Percentiles rank a stretch among this genome's conserved stretches.
phyloP scores from a whole-genome alignment of 1,140 invertebrate species.

The Sycophila sp. region DNA sequence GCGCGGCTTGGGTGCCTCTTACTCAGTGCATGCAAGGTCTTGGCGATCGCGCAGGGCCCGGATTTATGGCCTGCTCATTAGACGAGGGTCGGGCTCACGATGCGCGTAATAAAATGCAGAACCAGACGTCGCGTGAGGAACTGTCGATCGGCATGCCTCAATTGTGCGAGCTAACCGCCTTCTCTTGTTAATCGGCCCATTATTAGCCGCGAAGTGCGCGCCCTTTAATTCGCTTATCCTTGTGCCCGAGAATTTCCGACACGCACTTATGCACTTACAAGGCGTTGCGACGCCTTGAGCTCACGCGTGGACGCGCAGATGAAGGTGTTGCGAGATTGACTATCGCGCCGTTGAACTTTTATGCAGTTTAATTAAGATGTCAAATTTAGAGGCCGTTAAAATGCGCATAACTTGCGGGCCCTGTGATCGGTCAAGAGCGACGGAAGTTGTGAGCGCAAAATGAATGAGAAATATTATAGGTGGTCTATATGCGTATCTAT shows the following conservation, averaged over 20 bases:
- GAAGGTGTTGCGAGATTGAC: background rate
- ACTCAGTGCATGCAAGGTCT: background rate
- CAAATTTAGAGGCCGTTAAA: constrained; percentile 3
- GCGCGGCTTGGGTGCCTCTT: background rate
- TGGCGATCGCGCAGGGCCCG: too few relatives aligned
- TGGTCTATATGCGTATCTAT: too few relatives aligned
- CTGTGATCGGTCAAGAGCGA: too few relatives aligned
- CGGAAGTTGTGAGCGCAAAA: background rate
- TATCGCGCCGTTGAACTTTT: constrained; percentile 16
- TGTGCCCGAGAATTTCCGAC: constrained; percentile 11
- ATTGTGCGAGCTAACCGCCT: constrained; percentile 1
- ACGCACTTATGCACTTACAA: background rate
- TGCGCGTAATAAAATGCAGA: too few relatives aligned
- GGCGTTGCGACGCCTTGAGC: background rate
- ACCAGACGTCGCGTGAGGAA: too few relatives aligned
- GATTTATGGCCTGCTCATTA: constrained; percentile 49
- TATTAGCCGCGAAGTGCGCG: constrained; percentile 18
- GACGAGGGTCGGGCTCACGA: background rate
- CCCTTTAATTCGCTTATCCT: constrained; percentile 24
- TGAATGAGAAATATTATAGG: too few relatives aligned
- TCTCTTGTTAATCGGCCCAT: constrained; percentile 14
- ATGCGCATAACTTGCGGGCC: constrained; percentile 13
- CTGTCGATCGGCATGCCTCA: constrained; percentile 20
- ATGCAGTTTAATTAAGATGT: constrained; percentile 25
- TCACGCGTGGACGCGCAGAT: background rate